Percentiles rank a stretch among this genome's conserved stretches.
Evolutionary conservation across 2,888 invertebrate species (phyloP).

Genomic region (Hypolimnas misippus): DNA sequence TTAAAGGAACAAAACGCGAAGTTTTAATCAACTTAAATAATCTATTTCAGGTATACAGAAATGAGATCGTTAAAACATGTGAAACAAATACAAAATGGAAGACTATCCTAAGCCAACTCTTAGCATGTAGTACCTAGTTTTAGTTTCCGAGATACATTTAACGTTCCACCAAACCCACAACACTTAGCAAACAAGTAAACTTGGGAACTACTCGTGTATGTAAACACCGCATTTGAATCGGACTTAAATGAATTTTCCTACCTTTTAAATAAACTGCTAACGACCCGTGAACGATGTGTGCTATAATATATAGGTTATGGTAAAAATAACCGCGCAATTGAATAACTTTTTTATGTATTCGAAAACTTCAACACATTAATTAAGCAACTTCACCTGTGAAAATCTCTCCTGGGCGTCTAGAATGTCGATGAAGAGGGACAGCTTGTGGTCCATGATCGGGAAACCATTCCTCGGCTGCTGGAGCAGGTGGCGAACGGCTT

Average conservation of each 20-base stretch:
- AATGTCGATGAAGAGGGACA: conserved; percentile 91
- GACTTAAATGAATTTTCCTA: conserved; percentile 33
- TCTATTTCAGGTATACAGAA: too few relatives aligned
- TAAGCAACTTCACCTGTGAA: conserved; percentile 85
- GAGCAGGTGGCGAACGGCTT: conserved; percentile 87
- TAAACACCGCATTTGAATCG: conserved; percentile 33
- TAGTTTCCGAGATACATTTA: conserved; percentile 24
- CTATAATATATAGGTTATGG: conserved; percentile 15
- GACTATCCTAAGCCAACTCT: not conserved
- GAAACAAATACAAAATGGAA: not conserved
- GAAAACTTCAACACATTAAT: not conserved
- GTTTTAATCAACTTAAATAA: too few relatives aligned
- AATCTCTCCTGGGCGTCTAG: conserved; percentile 92
- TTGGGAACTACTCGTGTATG: conserved; percentile 22
- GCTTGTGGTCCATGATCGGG: conserved; percentile 90
- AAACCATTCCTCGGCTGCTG: conserved; percentile 89
- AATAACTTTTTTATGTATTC: not conserved
- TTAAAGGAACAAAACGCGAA: too few relatives aligned
- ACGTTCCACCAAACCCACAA: conserved; percentile 25
- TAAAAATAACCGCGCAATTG: conserved; percentile 21
- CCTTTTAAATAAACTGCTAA: conserved; percentile 39
- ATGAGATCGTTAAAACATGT: not conserved
- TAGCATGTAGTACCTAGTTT: conserved; percentile 4
- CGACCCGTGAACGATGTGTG: conserved; percentile 29
- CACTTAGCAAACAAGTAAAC: conserved; percentile 31